These are phyloP conservation scores for Drosophila algonquin DNA, from an alignment of 2,888 invertebrate species.

Conservation along the genomic window DNA sequence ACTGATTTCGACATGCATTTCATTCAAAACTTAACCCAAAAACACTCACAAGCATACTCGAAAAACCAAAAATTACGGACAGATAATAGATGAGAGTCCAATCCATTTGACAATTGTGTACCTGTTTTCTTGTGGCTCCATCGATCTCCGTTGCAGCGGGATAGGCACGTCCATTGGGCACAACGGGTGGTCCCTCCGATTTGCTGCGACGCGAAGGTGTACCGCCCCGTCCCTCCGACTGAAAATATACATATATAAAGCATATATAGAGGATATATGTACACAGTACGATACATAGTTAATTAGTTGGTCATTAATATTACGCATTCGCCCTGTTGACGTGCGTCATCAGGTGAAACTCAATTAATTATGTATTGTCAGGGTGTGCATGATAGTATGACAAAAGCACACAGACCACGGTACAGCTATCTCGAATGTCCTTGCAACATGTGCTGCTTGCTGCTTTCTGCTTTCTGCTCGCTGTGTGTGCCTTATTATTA, in stretches of 20 bases:
- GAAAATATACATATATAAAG: conserved; percentile 83
- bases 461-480: conserved; percentile 13
- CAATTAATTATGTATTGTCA: conserved; percentile 73
- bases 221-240: conserved; percentile 89
- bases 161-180: conserved; percentile 83
- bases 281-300: conserved; percentile 40
- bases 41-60: no score
- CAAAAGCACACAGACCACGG: conserved; percentile 24
- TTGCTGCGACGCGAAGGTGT: conserved; percentile 90
- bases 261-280: conserved; percentile 1
- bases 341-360: conserved; percentile 57
- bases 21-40: not conserved
- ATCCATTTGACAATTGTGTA: conserved; percentile 71
- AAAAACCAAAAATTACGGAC: not conserved
- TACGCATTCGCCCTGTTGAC: conserved; percentile 68
- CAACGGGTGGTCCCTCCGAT: conserved; percentile 89
- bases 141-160: conserved; percentile 82
- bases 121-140: conserved; percentile 83
- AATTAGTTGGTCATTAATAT: conserved; percentile 75
- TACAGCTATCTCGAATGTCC: conserved; percentile 37
- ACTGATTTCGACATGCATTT: not conserved
- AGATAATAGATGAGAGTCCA: conserved; percentile 9
- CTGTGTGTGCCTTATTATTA: conserved; percentile 63
- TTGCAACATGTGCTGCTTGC: conserved; percentile 60
- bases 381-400: conserved; percentile 42